phyloP scores from a whole-genome alignment of 2,888 invertebrate genomes.

The Apamea anceps region DNA sequence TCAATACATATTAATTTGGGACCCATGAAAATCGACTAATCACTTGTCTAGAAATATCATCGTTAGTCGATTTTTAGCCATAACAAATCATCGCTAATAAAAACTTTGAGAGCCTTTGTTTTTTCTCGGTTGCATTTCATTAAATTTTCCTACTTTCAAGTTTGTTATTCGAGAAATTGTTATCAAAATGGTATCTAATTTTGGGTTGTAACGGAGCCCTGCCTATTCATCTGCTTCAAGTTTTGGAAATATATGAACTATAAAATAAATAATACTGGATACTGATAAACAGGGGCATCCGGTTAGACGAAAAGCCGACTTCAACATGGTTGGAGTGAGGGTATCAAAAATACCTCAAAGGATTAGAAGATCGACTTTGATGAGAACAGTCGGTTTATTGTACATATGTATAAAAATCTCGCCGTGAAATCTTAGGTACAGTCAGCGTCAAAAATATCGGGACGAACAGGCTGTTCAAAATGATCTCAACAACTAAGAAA shows the following conservation, averaged over 20 bases:
- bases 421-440: neutral
- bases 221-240: too few species aligned
- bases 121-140: conserved; percentile 28
- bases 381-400: neutral
- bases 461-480: too few species aligned
- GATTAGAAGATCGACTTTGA: neutral
- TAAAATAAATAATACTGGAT: neutral
- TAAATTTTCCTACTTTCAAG: conserved; percentile 57
- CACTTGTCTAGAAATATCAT: conserved; percentile 7
- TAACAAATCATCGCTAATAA: conserved; percentile 58
- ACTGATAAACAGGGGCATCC: neutral
- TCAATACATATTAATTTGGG: conserved; percentile 36
- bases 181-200: conserved; percentile 7
- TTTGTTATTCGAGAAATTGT: neutral
- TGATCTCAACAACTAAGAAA: too few species aligned
- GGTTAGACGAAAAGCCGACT: neutral
- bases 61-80: conserved; percentile 52
- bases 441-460: too few species aligned
- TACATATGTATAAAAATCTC: neutral
- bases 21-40: conserved; percentile 52
- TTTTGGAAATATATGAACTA: neutral
- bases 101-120: conserved; percentile 18
- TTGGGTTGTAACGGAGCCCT: conserved; percentile 31
- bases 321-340: neutral
- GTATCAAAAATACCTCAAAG: neutral